Evolutionary conservation across 2,888 invertebrate species (phyloP), one percentile per base, ranked within the genome.

Genomic region (Lochmaea crataegi): DNA sequence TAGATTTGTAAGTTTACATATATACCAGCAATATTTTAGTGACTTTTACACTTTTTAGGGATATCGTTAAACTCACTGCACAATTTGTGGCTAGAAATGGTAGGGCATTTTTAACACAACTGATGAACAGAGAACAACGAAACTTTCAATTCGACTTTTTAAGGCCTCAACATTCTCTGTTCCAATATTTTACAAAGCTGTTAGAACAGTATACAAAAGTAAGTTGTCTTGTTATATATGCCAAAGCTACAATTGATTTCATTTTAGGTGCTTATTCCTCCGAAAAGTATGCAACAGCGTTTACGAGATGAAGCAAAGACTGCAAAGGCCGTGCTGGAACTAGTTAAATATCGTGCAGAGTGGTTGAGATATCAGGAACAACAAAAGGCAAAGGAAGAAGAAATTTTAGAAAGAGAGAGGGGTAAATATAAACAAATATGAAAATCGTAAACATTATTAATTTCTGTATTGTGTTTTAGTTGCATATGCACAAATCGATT

Each of bases 71-170:
- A 84, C 87, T 99, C 32, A 99, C 99, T 0, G 99, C 99, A 0
- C 97, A 99, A 86, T 99, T 99, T 89, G 99, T 99, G 0, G 99
- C 99, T 0, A 91, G 99, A 83, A 99, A 99, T 87, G 99, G 99
- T 0, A 91, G 99, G 0, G 97, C 98, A 84, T 99, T 99, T 86
- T 89, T 99, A 18, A 99, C 99, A 0, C 98, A 98, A 84, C 88
- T 99, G 16, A 99, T 99, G 99, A 98, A 98, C 85, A 92, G 98
- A 22, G 99, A 99, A 84, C 97, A 98, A 84, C 90, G 98, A 3
- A 99, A 99, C 85, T 98, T 96, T 82, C 98, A 99, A 86, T 99
- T 99, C 89, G 99, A 99, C 87, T 99, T 99, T 85, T 89, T 99
- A 4, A 91, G 99, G 2, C 99, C 99, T 0, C 99, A 99, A 83